These are phyloP conservation scores for Sebastes iracundus DNA, from an alignment of 2,797 vertebrate species.

Conservation along the genomic window DNA sequence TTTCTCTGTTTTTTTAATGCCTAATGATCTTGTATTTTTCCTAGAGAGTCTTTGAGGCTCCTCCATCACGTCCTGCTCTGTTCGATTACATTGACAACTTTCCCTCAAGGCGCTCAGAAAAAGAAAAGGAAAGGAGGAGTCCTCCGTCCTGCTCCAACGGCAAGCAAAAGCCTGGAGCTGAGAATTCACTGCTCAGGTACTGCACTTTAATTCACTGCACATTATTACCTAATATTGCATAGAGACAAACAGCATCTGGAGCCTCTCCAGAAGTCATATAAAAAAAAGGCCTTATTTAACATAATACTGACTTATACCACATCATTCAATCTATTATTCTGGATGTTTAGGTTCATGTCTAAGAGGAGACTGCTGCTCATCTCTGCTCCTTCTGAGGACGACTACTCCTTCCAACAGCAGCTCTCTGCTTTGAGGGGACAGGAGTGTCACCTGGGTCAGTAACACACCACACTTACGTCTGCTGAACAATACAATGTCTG, in stretches of 20 bases:
- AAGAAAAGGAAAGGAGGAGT: conserved; percentile 70
- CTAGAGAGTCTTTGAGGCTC: conserved; percentile 80
- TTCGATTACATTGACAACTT: conserved; percentile 82
- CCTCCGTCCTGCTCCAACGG: conserved; percentile 59
- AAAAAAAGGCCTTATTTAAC: neutral
- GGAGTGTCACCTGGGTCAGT: conserved; percentile 81
- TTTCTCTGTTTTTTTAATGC: no score
- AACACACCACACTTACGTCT: neutral
- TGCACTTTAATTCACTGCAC: neutral
- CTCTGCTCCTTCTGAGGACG: conserved; percentile 81
- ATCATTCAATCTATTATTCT: neutral
- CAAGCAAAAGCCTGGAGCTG: conserved; percentile 37
- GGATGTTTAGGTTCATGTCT: conserved; percentile 78
- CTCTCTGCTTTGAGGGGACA: conserved; percentile 79
- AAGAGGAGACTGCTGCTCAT: conserved; percentile 84
- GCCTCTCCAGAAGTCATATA: neutral
- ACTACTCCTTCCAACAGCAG: conserved; percentile 85
- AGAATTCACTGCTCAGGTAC: conserved; percentile 81
- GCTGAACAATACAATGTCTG: neutral
- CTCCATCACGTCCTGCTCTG: conserved; percentile 68
- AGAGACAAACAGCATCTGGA: neutral
- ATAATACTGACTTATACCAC: neutral
- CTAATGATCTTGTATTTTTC: neutral
- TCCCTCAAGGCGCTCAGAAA: conserved; percentile 77
- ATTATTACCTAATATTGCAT: neutral